Evolutionary conservation across 2,888 invertebrate species (phyloP).

Genomic region (Drosophila tripunctata): DNA sequence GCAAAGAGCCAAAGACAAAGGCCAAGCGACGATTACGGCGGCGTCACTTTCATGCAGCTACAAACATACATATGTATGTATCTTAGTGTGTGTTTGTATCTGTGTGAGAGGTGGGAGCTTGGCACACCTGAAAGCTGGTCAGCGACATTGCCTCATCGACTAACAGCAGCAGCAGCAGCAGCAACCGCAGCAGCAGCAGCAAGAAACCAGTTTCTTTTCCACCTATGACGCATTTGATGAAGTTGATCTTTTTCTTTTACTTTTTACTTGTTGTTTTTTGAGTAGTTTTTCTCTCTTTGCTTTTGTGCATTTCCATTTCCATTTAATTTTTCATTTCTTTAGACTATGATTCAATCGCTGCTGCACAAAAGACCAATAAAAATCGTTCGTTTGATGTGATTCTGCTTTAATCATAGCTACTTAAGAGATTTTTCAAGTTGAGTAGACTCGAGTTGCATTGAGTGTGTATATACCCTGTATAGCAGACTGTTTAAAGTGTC

Average conservation of each 20-base stretch:
- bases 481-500: too few relatives aligned
- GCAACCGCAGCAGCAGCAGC: constrained; percentile 12
- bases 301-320: constrained; percentile 7
- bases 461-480: not conserved
- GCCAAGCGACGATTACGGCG: constrained; percentile 69
- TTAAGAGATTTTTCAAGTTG: not conserved
- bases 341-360: constrained; percentile 38
- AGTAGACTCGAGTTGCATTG: not conserved
- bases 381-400: not conserved
- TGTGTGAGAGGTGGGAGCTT: constrained; percentile 29
- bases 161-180: not conserved
- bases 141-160: constrained; percentile 75
- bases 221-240: constrained; percentile 68
- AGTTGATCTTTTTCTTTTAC: constrained; percentile 11
- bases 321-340: constrained; percentile 13
- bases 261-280: not conserved
- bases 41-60: constrained; percentile 64
- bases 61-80: not conserved
- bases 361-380: constrained; percentile 14
- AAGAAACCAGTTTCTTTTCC: constrained; percentile 59
- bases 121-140: constrained; percentile 69
- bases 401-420: constrained; percentile 10
- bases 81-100: not conserved
- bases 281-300: not conserved
- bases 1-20: constrained; percentile 74